Percentiles rank a stretch among this genome's conserved stretches.
phyloP scores from a whole-genome alignment of 2,113 vertebrate genomes.

The Tachysurus fulvidraco region DNA sequence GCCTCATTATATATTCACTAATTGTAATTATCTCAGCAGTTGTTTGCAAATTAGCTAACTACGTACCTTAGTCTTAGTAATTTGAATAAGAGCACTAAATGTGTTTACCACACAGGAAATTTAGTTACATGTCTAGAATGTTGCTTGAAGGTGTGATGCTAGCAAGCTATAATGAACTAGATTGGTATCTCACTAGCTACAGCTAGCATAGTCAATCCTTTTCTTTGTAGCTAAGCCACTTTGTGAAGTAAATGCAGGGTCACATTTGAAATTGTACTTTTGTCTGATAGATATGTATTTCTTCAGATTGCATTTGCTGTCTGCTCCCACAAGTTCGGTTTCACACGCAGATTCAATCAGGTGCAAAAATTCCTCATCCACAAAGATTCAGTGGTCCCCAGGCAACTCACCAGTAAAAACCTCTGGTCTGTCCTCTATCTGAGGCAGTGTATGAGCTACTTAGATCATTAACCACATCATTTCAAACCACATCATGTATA shows the following conservation, averaged over 20 bases:
- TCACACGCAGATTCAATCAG: not conserved
- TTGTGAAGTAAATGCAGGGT: not conserved
- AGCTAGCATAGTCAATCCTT: not conserved
- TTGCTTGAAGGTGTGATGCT: not conserved
- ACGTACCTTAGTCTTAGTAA: not conserved
- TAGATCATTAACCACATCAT: not conserved
- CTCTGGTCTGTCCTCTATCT: not conserved
- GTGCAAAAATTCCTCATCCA: not conserved
- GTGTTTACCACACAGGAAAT: not conserved
- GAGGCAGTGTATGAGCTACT: not conserved
- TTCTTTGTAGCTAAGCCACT: not conserved
- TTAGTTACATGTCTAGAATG: not conserved
- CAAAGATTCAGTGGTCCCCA: not conserved
- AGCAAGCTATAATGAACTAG: not conserved
- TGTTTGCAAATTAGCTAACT: not conserved
- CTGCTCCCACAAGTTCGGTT: not conserved
- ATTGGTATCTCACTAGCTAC: not conserved
- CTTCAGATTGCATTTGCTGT: not conserved
- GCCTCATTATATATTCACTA: not conserved
- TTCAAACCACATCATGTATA: slow-evolving; percentile 15
- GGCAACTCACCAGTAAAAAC: not conserved
- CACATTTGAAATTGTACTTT: not conserved
- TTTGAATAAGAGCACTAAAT: not conserved
- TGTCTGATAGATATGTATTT: not conserved
- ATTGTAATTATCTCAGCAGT: not conserved